Percentiles rank a stretch among this genome's conserved stretches.
phyloP scores from a whole-genome alignment of 2,797 vertebrate genomes.

The Labeo calbasu region DNA sequence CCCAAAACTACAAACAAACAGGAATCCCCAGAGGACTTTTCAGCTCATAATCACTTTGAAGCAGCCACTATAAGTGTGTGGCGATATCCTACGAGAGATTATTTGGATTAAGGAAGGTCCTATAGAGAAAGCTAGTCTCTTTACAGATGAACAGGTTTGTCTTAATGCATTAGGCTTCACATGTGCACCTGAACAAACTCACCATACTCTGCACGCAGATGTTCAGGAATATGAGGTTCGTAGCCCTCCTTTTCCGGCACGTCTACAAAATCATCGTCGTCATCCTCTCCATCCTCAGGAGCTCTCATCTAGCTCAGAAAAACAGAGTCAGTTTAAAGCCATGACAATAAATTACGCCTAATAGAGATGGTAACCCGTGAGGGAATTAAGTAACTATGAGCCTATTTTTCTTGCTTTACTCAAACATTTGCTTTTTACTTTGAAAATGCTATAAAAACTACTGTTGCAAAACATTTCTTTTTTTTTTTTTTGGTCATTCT shows the following conservation, averaged over 20 bases:
- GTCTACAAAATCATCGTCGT: constrained; percentile 87
- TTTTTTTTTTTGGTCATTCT: constrained; percentile 7
- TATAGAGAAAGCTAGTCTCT: constrained; percentile 63
- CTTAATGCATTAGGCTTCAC: constrained; percentile 67
- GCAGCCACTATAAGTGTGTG: not conserved
- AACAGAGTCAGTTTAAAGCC: not conserved
- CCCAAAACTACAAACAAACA: constrained; percentile 28
- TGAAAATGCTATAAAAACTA: constrained; percentile 8
- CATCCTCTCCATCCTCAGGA: constrained; percentile 72
- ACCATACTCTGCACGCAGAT: constrained; percentile 88
- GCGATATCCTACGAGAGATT: constrained; percentile 43
- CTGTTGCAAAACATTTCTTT: constrained; percentile 6
- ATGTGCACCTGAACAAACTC: constrained; percentile 74
- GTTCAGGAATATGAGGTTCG: constrained; percentile 87
- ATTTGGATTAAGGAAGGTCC: constrained; percentile 51
- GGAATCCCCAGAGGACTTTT: constrained; percentile 1
- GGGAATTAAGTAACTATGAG: not conserved
- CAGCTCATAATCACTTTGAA: constrained; percentile 21
- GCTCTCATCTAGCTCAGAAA: constrained; percentile 70
- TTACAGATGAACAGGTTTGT: constrained; percentile 77
- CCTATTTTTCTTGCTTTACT: not conserved
- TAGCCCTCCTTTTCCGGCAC: constrained; percentile 96
- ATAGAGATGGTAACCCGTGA: not conserved
- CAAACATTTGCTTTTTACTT: constrained; percentile 10
- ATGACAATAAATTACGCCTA: not conserved